Evolutionary conservation across 2,888 invertebrate species (phyloP), one percentile per base, ranked within the genome.

Genomic region (Glyphotaelius pellucidus): DNA sequence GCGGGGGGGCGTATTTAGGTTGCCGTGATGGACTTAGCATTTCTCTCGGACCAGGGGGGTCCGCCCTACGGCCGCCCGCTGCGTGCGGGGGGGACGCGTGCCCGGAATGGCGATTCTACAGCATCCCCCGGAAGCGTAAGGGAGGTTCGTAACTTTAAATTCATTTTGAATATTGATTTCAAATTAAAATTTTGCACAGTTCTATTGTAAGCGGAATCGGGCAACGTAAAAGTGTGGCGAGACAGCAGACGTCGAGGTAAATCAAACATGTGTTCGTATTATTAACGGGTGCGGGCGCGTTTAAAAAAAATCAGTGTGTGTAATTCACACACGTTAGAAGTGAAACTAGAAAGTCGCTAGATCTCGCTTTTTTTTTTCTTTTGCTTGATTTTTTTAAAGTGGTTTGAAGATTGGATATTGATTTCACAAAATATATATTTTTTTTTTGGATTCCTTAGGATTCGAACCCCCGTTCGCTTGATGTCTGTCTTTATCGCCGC

Each of bases 11-110:
- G 93, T 93, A 93, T 93, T 93, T 93, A 93, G 93, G 93, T 92
- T 92, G 92, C 92, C 89, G 93, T 93, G 93, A 93, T 93, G 93
- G 93, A 93, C 93, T 93, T 93, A 93, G 93, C 92, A 93, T 93
- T 93, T 93, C 93, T 91, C 93, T 92, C 92, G 93, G 93, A 92
- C 93, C 91, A 90, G 89, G 89, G 80, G 89, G 90, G 84, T 35
- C 80, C 90, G 47, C 91, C 90, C 42, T 52, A n/a, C 32, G 31
- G 83, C 31, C 67, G 32, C 35, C 31, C 52, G 80, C 83, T 32
- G 90, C 88, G 83, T 42, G 80, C 47, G 86, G 85, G 92, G 79
- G 89, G 92, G 86, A 85, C 90, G 93, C 93, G 93, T 93, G 93
- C 93, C 93, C 92, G 92, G 93, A 93, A 93, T 93, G 93, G 93